Evolutionary conservation across 1,140 invertebrate species (phyloP).

Genomic region (Tetramorium simillimum): DNA sequence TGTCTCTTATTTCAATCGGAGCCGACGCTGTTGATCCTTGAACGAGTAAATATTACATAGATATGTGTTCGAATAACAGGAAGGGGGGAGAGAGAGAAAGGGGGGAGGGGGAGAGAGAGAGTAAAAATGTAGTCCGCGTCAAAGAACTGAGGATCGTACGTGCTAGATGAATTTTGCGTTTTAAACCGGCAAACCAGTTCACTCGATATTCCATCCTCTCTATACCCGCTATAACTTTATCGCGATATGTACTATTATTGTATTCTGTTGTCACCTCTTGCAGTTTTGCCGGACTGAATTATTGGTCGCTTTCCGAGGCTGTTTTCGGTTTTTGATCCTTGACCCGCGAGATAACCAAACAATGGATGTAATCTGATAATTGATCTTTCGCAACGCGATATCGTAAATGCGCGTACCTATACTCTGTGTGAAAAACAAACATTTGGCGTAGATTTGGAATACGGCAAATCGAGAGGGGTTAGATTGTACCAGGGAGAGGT

Average conservation of each 20-base stretch:
- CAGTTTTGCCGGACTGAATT: slow-evolving; percentile 46
- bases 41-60: slow-evolving; percentile 46
- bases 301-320: slow-evolving; percentile 41
- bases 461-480: background rate
- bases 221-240: slow-evolving; percentile 58
- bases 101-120: background rate
- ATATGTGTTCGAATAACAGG: slow-evolving; percentile 31
- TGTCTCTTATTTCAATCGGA: slow-evolving; percentile 39
- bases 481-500: background rate
- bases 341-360: slow-evolving; percentile 52
- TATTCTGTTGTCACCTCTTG: slow-evolving; percentile 58
- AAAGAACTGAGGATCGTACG: slow-evolving; percentile 51
- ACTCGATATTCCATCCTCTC: slow-evolving; percentile 62
- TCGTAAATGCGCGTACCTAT: slow-evolving; percentile 14
- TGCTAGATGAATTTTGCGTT: slow-evolving; percentile 61
- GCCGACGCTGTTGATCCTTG: slow-evolving; percentile 39
- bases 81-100: background rate
- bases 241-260: slow-evolving; percentile 61
- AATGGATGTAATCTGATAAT: slow-evolving; percentile 51
- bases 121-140: slow-evolving; percentile 44
- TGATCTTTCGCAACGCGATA: slow-evolving; percentile 51
- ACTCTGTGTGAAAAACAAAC: slow-evolving; percentile 34
- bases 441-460: slow-evolving; percentile 33
- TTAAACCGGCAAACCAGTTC: slow-evolving; percentile 57
- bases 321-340: slow-evolving; percentile 57